phyloP scores from a whole-genome alignment of 2,113 vertebrate species.

The Dromas ardeola region DNA sequence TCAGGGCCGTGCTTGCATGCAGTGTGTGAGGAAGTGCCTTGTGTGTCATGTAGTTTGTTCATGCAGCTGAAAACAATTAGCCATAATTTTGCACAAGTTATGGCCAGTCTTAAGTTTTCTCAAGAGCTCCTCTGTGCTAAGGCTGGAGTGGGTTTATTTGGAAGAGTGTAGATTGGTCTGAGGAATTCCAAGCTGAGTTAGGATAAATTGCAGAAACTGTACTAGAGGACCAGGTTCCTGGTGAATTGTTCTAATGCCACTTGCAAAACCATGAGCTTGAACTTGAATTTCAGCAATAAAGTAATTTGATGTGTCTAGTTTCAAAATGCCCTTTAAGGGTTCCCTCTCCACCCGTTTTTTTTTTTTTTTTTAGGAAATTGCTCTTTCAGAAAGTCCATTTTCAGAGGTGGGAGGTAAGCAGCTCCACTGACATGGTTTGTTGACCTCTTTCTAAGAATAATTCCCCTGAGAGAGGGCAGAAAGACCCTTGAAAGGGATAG shows the following conservation, averaged over 20 bases:
- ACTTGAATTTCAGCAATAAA: not conserved
- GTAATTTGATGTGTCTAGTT: not conserved
- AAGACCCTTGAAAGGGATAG: not conserved
- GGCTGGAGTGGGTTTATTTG: not conserved
- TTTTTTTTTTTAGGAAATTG: not conserved
- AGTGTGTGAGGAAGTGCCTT: not conserved
- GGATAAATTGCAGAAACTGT: not conserved
- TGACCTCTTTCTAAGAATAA: not conserved
- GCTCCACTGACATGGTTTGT: not conserved
- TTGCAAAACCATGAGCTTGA: not conserved
- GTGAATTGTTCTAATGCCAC: not conserved
- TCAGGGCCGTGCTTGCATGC: not conserved
- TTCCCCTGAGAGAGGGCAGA: not conserved
- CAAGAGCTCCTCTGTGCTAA: not conserved
- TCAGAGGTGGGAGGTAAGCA: not conserved
- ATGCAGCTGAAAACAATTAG: not conserved
- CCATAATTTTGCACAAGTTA: not conserved
- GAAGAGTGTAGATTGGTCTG: not conserved
- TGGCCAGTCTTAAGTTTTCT: not conserved
- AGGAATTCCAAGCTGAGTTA: not conserved
- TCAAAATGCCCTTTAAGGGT: not conserved
- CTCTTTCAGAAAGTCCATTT: not conserved
- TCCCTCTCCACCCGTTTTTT: no score
- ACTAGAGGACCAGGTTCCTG: not conserved
- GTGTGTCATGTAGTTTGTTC: not conserved